A percentile compares a stretch with the other conserved stretches of the same genome.
phyloP scores from a whole-genome alignment of 2,888 invertebrate genomes.

The Hirtodrosophila trivittata region DNA sequence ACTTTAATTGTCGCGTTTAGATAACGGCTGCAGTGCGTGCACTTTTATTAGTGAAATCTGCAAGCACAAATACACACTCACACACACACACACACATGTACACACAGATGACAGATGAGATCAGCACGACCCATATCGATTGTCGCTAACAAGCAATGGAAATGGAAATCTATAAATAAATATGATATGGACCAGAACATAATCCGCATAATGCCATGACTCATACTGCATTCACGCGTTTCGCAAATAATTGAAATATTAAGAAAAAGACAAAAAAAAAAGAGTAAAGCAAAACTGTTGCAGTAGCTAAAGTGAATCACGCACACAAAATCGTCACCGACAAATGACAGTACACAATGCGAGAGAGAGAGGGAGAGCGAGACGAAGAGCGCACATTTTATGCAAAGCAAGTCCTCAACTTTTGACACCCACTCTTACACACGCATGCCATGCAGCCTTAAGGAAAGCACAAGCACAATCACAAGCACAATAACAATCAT shows the following conservation, averaged over 20 bases:
- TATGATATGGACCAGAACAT: conserved; percentile 21
- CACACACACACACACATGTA: conserved; percentile 1
- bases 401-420: conserved; percentile 43
- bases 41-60: conserved; percentile 54
- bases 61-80: conserved; percentile 9
- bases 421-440: conserved; percentile 29
- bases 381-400: not conserved
- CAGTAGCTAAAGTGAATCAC: conserved; percentile 19
- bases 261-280: not conserved
- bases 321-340: no score
- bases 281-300: conserved; percentile 13
- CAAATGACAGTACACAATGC: no score
- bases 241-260: not conserved
- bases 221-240: conserved; percentile 20
- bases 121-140: conserved; percentile 33
- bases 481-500: no score
- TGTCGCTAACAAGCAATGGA: conserved; percentile 7
- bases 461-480: conserved; percentile 38
- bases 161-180: conserved; percentile 36
- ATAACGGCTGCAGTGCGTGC: conserved; percentile 48
- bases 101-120: conserved; percentile 27
- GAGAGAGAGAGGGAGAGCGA: conserved; percentile 6
- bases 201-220: conserved; percentile 25
- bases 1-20: conserved; percentile 66
- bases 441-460: conserved; percentile 13